Percentiles rank a stretch among this genome's conserved stretches.
Conservation (phyloP, 2,113 vertebrate species). For the Sapajus apella region DNA sequence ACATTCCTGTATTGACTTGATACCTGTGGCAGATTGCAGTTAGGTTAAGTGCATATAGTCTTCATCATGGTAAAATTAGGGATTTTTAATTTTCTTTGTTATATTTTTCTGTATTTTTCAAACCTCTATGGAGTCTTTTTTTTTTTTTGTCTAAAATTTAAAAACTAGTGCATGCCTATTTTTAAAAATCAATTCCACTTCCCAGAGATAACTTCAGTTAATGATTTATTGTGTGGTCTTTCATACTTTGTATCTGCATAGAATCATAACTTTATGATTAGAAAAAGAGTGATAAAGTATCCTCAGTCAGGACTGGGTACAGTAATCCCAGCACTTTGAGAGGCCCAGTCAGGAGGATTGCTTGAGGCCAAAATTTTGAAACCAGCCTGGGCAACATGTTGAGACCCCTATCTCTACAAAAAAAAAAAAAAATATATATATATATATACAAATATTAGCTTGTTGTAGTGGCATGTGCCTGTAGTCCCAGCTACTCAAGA, state of each 20-base stretch:
- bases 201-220: not conserved
- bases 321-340: no score
- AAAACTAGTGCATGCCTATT: not conserved
- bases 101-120: not conserved
- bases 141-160: not conserved
- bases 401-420: no score
- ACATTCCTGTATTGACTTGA: not conserved
- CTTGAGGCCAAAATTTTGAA: no score
- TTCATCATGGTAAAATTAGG: not conserved
- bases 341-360: no score
- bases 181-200: not conserved
- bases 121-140: not conserved
- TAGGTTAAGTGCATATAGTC: not conserved
- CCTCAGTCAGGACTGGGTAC: not conserved
- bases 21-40: not conserved
- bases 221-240: not conserved
- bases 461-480: no score
- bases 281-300: not conserved
- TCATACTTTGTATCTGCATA: not conserved
- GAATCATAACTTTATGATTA: slow-evolving; percentile 4
- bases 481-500: no score
- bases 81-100: not conserved
- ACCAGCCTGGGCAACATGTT: no score
- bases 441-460: no score
- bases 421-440: no score